These are phyloP conservation scores for Saturnia japonica DNA, from an alignment of 2,888 invertebrate species.

Conservation along the genomic window DNA sequence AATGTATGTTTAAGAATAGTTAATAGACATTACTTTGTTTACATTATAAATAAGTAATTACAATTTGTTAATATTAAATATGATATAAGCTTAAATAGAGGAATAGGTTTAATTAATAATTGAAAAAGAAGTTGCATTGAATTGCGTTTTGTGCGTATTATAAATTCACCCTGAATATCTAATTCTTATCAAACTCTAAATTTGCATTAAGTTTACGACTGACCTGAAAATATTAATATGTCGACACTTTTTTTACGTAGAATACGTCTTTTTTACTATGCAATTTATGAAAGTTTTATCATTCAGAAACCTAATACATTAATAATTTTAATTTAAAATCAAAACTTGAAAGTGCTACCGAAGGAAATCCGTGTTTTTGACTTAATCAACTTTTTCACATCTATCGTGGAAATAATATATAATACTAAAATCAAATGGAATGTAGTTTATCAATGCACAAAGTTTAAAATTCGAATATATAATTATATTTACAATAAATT, in stretches of 20 bases:
- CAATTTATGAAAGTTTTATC: background rate
- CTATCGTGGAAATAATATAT: conserved; percentile 41
- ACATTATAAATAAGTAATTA: conserved; percentile 33
- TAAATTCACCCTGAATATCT: conserved; percentile 62
- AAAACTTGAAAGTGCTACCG: too few species aligned
- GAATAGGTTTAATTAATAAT: background rate
- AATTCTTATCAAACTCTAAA: conserved; percentile 7
- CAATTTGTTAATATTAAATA: conserved; percentile 39
- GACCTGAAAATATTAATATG: background rate
- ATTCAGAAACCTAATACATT: background rate
- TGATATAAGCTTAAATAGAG: conserved; percentile 34
- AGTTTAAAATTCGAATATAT: conserved; percentile 29
- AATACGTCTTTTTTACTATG: too few species aligned
- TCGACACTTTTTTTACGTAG: background rate
- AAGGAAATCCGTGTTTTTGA: background rate
- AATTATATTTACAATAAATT: conserved; percentile 47
- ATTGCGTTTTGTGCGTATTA: conserved; percentile 66
- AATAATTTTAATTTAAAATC: background rate
- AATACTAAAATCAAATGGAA: conserved; percentile 41
- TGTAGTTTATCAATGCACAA: conserved; percentile 26
- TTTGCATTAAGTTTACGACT: background rate
- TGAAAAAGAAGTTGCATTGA: conserved; percentile 19
- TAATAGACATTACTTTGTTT: conserved; percentile 49
- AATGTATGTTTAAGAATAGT: conserved; percentile 32
- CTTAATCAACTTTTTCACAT: background rate